Base-by-base conservation (phyloP, 2,797 vertebrate genomes). In the Neoniphon sammara region DNA sequence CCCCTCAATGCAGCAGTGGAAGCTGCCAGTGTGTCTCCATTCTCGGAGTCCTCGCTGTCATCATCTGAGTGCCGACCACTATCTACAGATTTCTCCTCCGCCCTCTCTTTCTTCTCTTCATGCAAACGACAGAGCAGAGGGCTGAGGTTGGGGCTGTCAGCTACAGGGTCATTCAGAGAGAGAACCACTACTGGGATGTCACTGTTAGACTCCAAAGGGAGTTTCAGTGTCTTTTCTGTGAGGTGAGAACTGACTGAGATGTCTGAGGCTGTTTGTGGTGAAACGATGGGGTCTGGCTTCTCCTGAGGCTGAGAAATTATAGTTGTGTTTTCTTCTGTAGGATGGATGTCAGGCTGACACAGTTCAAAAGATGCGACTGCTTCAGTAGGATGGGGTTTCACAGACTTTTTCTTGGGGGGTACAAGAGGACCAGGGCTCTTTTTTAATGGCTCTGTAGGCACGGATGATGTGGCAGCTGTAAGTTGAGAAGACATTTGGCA, bases 31-130 rank as follows among this genome's bases (percentile, higher is more conserved):
- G 61, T 74, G 65, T 82, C 93, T 69, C 90, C 87, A 49, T 50
- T 66, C 23, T 87, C 93, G 20, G 87, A 93, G 44, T 80, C 90
- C 46, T 92, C 91, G 5, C 85, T 89, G 21, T 89, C 88, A 6
- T 80, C 79, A 0, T 89, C 91, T 0, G 94, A 94, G 77, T 93
- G 90, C 73, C 92, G 94, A 12, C 93, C 92, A 0, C 94, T 94
- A 72, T 94, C 93, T 1, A 93, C 86, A n/a, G 95, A 97, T 90
- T 97, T 94, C 87, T 93, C 85, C 93, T 95, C 93, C 47, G 94
- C 85, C 90, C 88, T 87, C 58, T 85, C 78, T 14, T 70, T 77
- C 66, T 86, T 64, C 21, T 84, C 80, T 8, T 27, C 71, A 0
- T 70, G 34, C 34, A 72, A 12, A 25, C 44, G 78, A 1, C 47